These are phyloP conservation scores for Saguinus imperator DNA, from an alignment of 2,113 vertebrate species.

Conservation along the genomic window DNA sequence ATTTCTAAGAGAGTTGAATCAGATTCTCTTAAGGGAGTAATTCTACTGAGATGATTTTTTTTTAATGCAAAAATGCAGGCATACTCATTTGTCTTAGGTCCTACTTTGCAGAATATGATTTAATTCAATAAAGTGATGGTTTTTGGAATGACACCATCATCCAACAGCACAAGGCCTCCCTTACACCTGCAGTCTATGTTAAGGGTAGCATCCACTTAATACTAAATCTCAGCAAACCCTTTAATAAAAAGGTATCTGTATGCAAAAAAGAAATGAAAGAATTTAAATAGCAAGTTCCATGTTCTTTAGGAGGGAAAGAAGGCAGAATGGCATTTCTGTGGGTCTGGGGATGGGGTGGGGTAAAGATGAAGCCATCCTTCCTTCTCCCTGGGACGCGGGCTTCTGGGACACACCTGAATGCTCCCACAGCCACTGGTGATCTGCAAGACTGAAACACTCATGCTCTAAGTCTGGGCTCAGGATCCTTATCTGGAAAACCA, in stretches of 20 bases:
- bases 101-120: not conserved
- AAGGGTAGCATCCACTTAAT: not conserved
- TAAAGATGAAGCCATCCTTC: not conserved
- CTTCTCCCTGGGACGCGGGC: not conserved
- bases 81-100: not conserved
- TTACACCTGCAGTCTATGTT: not conserved
- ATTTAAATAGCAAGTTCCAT: not conserved
- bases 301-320: not conserved
- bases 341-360: fast-evolving
- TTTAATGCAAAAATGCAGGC: not conserved
- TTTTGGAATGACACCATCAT: fast-evolving
- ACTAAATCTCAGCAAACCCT: not conserved
- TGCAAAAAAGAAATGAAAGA: not conserved
- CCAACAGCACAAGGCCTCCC: fast-evolving
- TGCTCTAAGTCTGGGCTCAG: not conserved
- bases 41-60: not conserved
- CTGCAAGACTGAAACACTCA: not conserved
- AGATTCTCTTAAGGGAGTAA: not conserved
- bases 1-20: not conserved
- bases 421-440: fast-evolving
- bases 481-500: not conserved
- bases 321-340: fast-evolving
- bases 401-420: not conserved
- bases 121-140: not conserved
- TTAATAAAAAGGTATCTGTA: not conserved